Conservation (phyloP, 2,113 vertebrate genomes). For the Eurypyga helias region DNA sequence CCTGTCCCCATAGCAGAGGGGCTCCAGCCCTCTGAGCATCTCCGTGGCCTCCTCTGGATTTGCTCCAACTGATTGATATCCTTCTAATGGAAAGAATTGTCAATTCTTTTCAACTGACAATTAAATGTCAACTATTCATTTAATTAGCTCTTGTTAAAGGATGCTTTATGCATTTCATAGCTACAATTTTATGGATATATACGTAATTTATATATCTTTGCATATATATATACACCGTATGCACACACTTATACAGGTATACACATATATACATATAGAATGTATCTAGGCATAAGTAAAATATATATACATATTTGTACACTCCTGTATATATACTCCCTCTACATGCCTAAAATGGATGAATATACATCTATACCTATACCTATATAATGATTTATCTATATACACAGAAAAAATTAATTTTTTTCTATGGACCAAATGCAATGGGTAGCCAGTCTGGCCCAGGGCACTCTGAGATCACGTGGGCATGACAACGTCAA, state of each 20-base stretch:
- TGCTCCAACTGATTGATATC: neutral
- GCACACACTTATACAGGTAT: too few relatives aligned
- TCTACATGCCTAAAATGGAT: neutral
- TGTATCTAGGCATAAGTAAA: neutral
- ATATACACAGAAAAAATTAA: neutral
- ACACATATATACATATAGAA: neutral
- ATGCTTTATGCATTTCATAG: neutral
- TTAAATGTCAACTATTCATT: neutral
- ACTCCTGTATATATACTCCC: neutral
- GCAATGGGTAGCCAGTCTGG: neutral
- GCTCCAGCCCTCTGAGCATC: neutral
- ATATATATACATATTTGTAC: neutral
- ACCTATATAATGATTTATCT: neutral
- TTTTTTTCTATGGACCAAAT: neutral
- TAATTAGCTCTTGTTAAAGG: neutral
- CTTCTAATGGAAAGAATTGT: neutral
- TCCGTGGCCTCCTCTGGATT: neutral
- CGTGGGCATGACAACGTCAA: rapidly evolving
- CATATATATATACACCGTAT: neutral
- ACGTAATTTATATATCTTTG: neutral
- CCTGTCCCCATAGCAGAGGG: neutral
- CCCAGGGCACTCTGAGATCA: neutral
- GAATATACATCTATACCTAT: neutral
- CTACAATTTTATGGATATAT: neutral
- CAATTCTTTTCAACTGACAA: neutral